These are phyloP conservation scores for Odontomachus brunneus DNA, from an alignment of 1,140 invertebrate genomes.

Conservation along the genomic window DNA sequence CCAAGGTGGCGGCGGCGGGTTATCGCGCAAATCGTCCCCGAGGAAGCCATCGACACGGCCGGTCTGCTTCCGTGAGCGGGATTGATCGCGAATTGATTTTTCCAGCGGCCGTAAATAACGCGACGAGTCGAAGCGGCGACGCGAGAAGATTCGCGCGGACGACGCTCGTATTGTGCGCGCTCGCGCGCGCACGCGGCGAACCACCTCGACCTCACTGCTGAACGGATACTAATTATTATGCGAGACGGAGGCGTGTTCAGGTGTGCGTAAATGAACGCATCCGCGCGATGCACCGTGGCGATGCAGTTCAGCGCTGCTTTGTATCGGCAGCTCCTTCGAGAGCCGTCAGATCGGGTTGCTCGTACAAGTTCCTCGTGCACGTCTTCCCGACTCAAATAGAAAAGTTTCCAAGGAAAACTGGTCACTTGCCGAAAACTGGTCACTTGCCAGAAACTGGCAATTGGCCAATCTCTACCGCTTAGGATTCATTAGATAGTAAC, in stretches of 20 bases:
- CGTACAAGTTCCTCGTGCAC: no score
- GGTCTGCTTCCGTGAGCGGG: constrained; percentile 2
- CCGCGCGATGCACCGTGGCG: not conserved
- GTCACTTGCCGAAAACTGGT: no score
- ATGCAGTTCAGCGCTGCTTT: not conserved
- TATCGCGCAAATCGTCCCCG: constrained; percentile 33
- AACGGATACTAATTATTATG: constrained; percentile 51
- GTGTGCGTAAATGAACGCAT: constrained; percentile 1
- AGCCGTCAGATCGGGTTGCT: not conserved
- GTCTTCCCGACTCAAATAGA: no score
- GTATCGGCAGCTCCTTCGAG: not conserved
- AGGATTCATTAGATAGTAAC: no score
- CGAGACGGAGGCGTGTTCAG: not conserved
- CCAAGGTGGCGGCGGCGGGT: not conserved
- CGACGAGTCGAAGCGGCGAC: not conserved
- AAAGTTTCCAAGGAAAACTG: no score
- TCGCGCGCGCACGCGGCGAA: not conserved
- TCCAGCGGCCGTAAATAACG: not conserved
- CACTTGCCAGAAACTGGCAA: no score
- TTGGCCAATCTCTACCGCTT: no score
- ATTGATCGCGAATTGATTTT: constrained; percentile 15
- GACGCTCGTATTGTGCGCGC: not conserved
- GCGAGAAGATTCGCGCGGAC: not conserved
- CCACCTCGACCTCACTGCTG: not conserved
- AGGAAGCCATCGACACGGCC: not conserved